Percentiles rank a stretch among this genome's conserved stretches.
Conservation (phyloP, 2,113 vertebrate species). For the Halcyon malimbica region DNA sequence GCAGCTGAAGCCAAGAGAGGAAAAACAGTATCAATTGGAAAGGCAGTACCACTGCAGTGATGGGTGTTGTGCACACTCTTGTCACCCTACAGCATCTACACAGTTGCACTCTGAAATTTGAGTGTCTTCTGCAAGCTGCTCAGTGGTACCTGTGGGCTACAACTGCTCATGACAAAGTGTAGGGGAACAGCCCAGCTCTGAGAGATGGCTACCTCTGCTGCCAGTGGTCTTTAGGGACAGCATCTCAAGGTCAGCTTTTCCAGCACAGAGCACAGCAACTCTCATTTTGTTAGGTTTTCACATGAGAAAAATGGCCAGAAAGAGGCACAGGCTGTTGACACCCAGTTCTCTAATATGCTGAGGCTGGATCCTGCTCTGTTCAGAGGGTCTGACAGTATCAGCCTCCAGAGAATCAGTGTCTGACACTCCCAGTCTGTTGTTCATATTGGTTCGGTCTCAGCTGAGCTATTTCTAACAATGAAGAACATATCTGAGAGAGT, state of each 20-base stretch:
- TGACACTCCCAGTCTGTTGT: conserved; percentile 15
- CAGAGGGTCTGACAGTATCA: conserved; percentile 42
- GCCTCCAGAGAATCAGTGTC: conserved; percentile 2
- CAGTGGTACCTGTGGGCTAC: not conserved
- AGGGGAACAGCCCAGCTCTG: not conserved
- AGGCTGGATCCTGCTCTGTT: conserved; percentile 24
- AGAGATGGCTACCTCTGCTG: not conserved
- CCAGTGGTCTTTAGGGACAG: not conserved
- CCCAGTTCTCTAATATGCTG: conserved; percentile 4
- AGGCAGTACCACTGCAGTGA: not conserved
- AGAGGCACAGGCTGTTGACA: not conserved
- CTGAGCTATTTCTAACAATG: conserved; percentile 40
- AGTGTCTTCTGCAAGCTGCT: not conserved
- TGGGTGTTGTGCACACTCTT: fast-evolving
- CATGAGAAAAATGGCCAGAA: not conserved
- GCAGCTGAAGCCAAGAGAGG: not conserved
- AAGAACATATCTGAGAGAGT: conserved; percentile 37
- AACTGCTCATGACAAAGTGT: not conserved
- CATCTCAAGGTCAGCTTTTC: not conserved
- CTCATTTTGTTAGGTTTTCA: not conserved
- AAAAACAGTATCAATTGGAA: not conserved
- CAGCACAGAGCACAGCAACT: not conserved
- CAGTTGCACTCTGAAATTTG: fast-evolving
- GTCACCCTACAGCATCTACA: not conserved
- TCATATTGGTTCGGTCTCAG: conserved; percentile 30